Conservation (phyloP, 2,888 invertebrate genomes). For the Escarpia spicata region DNA sequence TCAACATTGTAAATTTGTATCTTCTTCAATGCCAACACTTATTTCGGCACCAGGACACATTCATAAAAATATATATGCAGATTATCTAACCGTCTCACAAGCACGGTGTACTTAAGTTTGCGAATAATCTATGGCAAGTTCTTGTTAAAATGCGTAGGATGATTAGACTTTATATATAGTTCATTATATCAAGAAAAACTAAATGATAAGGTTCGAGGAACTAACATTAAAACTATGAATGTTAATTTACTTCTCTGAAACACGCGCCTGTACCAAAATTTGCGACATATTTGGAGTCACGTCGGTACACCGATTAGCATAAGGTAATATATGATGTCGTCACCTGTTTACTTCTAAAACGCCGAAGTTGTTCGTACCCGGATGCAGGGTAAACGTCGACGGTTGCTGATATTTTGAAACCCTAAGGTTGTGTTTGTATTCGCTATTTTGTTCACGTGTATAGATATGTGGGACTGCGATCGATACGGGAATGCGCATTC, state of each 20-base stretch:
- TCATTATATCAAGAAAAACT: neutral
- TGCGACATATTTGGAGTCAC: neutral
- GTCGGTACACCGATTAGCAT: neutral
- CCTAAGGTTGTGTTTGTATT: neutral
- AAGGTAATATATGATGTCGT: neutral
- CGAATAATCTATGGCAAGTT: neutral
- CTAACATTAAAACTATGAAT: neutral
- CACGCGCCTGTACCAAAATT: neutral
- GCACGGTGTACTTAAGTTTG: neutral
- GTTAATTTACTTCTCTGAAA: neutral
- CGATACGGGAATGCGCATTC: neutral
- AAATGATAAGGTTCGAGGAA: neutral
- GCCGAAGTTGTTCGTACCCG: neutral
- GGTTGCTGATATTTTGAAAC: neutral
- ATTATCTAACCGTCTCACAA: neutral
- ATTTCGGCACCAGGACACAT: neutral
- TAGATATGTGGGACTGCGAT: neutral
- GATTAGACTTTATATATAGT: neutral
- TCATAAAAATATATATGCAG: neutral
- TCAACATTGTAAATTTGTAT: neutral
- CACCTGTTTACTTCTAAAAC: neutral
- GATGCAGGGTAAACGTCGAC: neutral
- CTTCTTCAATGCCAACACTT: neutral
- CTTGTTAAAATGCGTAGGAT: neutral
- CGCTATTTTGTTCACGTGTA: neutral